phyloP scores from a whole-genome alignment of 2,888 invertebrate genomes.

The Hydropsyche betteni region DNA sequence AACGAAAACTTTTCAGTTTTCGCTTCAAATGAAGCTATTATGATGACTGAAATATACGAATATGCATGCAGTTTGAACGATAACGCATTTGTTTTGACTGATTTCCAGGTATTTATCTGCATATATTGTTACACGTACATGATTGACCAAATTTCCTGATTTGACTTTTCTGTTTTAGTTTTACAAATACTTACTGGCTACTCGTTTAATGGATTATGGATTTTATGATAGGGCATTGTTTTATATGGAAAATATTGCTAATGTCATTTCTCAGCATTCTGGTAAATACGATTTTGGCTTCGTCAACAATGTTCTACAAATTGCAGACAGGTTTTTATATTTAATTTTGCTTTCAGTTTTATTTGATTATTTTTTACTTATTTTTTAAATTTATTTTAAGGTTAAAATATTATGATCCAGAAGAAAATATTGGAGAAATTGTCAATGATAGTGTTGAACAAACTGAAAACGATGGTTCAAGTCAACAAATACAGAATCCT shows the following conservation, averaged over 20 bases:
- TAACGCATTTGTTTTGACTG: conserved; percentile 74
- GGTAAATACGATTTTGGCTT: conserved; percentile 63
- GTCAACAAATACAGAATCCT: conserved; percentile 52
- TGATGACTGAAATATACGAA: conserved; percentile 95
- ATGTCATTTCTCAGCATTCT: conserved; percentile 71
- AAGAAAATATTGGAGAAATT: conserved; percentile 60
- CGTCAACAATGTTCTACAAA: conserved; percentile 63
- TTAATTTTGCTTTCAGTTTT: conserved; percentile 35
- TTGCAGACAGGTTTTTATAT: conserved; percentile 57
- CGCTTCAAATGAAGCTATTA: conserved; percentile 84
- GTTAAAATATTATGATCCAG: conserved; percentile 75
- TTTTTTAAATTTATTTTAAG: conserved; percentile 61
- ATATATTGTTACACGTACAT: conserved; percentile 43
- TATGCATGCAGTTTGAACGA: conserved; percentile 87
- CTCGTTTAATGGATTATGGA: conserved; percentile 81
- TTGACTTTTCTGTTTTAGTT: conserved; percentile 64
- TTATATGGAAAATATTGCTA: conserved; percentile 84
- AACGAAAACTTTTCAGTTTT: conserved; percentile 67
- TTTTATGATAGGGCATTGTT: conserved; percentile 80
- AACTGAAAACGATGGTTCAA: conserved; percentile 58
- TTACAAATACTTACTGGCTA: conserved; percentile 85
- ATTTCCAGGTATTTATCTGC: conserved; percentile 83
- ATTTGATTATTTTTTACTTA: conserved; percentile 27
- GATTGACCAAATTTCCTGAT: not conserved
- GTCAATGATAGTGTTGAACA: conserved; percentile 57